phyloP scores from a whole-genome alignment of 2,888 invertebrate genomes.

The Mamestra brassicae region DNA sequence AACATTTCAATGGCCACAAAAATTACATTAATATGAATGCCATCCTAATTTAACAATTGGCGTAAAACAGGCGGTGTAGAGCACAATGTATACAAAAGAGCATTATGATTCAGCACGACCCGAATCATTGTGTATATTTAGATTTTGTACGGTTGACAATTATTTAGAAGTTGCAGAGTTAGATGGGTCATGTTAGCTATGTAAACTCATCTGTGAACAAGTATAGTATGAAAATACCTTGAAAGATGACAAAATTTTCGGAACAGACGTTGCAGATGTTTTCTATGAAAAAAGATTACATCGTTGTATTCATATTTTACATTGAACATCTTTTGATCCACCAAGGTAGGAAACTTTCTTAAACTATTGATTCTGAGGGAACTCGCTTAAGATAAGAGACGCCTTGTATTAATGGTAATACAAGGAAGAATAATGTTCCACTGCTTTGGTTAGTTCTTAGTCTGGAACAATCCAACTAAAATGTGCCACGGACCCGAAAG shows the following conservation, averaged over 20 bases:
- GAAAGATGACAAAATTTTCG: not conserved
- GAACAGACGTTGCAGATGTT: not conserved
- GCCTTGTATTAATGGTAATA: not conserved
- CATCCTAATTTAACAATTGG: constrained; percentile 61
- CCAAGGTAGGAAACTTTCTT: not conserved
- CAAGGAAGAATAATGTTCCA: not conserved
- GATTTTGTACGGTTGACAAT: constrained; percentile 73
- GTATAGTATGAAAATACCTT: constrained; percentile 9
- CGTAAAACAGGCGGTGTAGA: constrained; percentile 38
- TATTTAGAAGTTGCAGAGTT: constrained; percentile 64
- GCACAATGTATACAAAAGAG: constrained; percentile 60
- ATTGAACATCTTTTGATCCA: too few species aligned
- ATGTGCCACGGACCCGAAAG: not conserved
- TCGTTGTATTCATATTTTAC: too few species aligned
- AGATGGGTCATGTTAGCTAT: constrained; percentile 40
- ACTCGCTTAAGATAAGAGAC: not conserved
- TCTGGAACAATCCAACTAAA: not conserved
- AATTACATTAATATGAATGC: constrained; percentile 51
- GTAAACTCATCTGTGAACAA: constrained; percentile 25
- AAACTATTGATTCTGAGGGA: not conserved
- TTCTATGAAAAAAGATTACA: not conserved
- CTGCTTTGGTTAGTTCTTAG: not conserved
- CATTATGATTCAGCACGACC: constrained; percentile 73
- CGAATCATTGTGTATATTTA: constrained; percentile 79
- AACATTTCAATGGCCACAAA: constrained; percentile 18